Evolutionary conservation across 2,888 invertebrate species (phyloP), one percentile per base, ranked within the genome.

Genomic region (Thecocarcelia acutangulata): DNA sequence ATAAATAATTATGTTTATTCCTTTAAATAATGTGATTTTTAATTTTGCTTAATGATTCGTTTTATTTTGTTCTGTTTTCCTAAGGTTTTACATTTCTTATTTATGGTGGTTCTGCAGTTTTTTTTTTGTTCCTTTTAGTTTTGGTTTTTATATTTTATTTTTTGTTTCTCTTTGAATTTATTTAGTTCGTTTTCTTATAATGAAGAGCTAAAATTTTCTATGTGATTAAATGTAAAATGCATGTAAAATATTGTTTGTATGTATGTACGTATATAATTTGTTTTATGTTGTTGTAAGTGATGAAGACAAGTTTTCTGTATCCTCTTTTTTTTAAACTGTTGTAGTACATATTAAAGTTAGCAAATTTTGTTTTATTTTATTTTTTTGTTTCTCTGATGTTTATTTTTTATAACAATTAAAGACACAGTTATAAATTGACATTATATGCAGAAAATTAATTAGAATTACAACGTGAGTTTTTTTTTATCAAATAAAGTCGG

Each of bases 361-460:
- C 56, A 63, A 48, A 24, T 81, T 68, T 37, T 42, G 19, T 59
- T 37, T 70, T 44, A 61, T 50, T 50, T 56, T 13, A 40, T 56
- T 24, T 44, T n/a, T n/a, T n/a, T n/a, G n/a, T 19, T 54, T 24
- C 28, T 46, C 58, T 54, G 42, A 5, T 2, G 58, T 61, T 56
- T 1, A 44, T 50, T 70, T 46, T 37, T 54, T 68, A 44, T 68
- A 70, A 78, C 59, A 66, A 61, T 80, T 70, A 74, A 82, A 78
- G 82, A 82, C 82, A 82, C 82, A 75, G 70, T 82, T 82, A 75
- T 66, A 74, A 82, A 82, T 82, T 82, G 82, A 82, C 82, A 17
- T 66, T 75, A 74, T 82, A 66, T 72, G 42, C 70, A 28, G 33
- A 68, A 63, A 69, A 44, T 50, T 17, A 74, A 63, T 37, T 24